phyloP scores from a whole-genome alignment of 2,888 invertebrate genomes.

The Xestia rhomboidea region DNA sequence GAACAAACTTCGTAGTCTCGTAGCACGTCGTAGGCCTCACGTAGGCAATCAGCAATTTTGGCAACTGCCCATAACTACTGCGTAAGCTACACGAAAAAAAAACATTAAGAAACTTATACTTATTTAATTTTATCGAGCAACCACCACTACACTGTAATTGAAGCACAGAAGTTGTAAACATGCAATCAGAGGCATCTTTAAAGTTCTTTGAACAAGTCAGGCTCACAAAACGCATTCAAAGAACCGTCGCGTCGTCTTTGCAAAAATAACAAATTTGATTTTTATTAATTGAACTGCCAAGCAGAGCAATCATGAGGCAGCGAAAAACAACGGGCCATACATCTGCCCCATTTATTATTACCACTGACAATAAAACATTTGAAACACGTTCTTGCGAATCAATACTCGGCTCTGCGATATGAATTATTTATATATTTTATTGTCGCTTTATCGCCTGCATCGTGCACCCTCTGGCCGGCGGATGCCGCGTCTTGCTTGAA shows the following conservation, averaged over 20 bases:
- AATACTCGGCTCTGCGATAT: constrained; percentile 84
- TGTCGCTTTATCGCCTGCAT: constrained; percentile 89
- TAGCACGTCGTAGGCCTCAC: neutral
- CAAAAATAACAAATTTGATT: constrained; percentile 81
- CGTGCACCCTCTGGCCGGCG: constrained; percentile 69
- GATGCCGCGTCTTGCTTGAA: constrained; percentile 79
- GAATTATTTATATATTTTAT: constrained; percentile 90
- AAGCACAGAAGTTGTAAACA: constrained; percentile 24
- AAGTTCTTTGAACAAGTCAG: constrained; percentile 20
- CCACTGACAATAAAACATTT: constrained; percentile 87
- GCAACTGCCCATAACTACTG: neutral
- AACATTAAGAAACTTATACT: constrained; percentile 13
- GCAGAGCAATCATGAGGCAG: constrained; percentile 76
- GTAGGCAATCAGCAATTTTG: neutral
- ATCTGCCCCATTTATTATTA: constrained; percentile 90
- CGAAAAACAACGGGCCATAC: constrained; percentile 79
- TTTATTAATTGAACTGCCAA: constrained; percentile 86
- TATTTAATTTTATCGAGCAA: neutral
- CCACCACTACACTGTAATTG: constrained; percentile 17
- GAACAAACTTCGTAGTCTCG: neutral
- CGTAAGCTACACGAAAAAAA: neutral
- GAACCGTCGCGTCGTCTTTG: constrained; percentile 49
- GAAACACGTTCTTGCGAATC: constrained; percentile 90
- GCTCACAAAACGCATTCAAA: constrained; percentile 41
- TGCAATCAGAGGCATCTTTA: constrained; percentile 28